phyloP scores from a whole-genome alignment of 2,113 vertebrate genomes.

The Tupaia chinensis region DNA sequence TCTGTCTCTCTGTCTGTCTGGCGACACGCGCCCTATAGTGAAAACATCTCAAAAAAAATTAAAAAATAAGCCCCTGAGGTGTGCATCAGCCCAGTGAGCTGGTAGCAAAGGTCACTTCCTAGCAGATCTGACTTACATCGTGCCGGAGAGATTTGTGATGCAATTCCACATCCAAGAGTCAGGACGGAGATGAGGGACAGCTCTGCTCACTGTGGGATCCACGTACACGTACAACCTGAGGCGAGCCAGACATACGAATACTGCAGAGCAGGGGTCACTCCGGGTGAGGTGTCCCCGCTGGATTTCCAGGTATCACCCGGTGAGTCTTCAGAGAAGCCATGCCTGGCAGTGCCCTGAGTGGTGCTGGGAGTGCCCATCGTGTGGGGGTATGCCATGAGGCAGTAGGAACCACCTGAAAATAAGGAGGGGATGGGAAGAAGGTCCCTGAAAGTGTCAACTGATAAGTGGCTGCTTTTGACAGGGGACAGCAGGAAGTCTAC shows the following conservation, averaged over 20 bases:
- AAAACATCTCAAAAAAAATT: no score
- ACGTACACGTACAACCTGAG: background rate
- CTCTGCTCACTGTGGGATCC: background rate
- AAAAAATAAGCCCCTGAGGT: background rate
- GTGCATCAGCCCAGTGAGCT: background rate
- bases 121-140: background rate
- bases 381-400: no score
- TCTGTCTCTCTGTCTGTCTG: no score
- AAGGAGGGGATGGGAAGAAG: background rate
- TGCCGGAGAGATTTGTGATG: background rate
- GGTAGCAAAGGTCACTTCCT: background rate
- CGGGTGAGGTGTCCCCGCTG: background rate
- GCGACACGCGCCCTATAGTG: no score
- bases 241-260: background rate
- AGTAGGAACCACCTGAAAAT: background rate
- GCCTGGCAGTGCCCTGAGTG: accelerated
- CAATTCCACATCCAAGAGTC: background rate
- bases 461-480: background rate
- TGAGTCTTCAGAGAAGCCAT: background rate
- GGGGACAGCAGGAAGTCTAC: background rate
- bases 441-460: background rate
- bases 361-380: no score
- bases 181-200: background rate
- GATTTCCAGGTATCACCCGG: background rate
- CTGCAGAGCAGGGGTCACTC: background rate